Evolutionary conservation across 2,888 invertebrate genomes (phyloP), one percentile per base, ranked within the genome.

Genomic region (Aspidapion aeneum): DNA sequence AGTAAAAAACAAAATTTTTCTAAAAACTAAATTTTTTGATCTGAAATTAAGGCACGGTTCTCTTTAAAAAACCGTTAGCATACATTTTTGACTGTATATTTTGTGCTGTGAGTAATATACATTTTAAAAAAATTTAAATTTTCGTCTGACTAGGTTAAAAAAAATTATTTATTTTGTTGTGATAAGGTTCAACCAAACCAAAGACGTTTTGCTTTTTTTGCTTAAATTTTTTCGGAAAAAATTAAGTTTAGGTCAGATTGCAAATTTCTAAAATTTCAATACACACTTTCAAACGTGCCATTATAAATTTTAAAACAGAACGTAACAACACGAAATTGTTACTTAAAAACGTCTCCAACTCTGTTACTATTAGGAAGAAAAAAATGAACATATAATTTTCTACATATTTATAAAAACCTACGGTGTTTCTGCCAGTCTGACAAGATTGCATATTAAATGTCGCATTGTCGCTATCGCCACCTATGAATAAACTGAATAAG

Each of bases 171-270:
- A 74, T 75, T 71, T 73, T 71, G 74, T 79, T 79, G 79, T 80
- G 79, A 79, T 80, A 79, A 75, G 75, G 77, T 78, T 78, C 76
- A 78, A 78, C 80, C 79, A 80, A 78, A 78, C 80, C 79, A 80
- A 79, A 79, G 79, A 78, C 71, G 71, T 70, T 72, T 72, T 66
- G 63, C 59, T 67, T 66, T 55, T 55, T 57, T 21, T 60, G 9
- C 3, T 52, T 35, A 35, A 35, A 35, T 35, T 35, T n/a, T n/a
- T n/a, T n/a, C n/a, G 12, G 12, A 35, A 35, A 35, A 35, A 35
- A 35, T 7, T 3, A 35, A 35, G 35, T 35, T n/a, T 35, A 35
- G 3, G 35, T 35, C 35, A 35, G 35, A 35, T 35, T 35, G 35
- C 35, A 35, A 35, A 35, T 35, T 3, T 62, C 57, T 55, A 18